A percentile compares a stretch with the other conserved stretches of the same genome.
phyloP scores from a whole-genome alignment of 2,113 vertebrate genomes.

The Dascyllus trimaculatus region DNA sequence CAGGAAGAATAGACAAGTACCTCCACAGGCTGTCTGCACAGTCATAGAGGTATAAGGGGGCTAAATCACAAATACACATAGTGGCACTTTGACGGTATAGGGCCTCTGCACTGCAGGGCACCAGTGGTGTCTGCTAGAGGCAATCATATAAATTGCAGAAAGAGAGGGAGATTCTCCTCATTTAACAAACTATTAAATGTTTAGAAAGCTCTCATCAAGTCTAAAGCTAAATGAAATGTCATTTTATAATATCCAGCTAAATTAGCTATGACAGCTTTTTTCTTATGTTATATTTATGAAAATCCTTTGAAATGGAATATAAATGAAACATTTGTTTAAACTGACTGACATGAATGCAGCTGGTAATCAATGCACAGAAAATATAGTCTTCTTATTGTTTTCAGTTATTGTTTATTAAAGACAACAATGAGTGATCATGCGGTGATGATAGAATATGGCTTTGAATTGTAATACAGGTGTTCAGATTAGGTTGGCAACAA shows the following conservation, averaged over 20 bases:
- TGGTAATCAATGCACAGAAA: not conserved
- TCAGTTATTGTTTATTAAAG: no score
- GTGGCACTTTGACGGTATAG: not conserved
- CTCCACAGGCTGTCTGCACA: not conserved
- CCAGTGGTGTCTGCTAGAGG: not conserved
- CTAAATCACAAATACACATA: not conserved
- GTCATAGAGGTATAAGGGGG: not conserved
- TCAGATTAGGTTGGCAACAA: not conserved
- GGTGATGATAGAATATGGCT: not conserved
- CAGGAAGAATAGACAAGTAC: not conserved
- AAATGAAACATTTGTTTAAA: not conserved
- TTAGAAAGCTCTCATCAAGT: not conserved
- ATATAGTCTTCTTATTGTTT: not conserved
- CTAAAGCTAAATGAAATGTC: not conserved
- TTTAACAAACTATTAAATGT: not conserved
- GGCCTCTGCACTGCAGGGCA: not conserved
- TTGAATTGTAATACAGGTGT: slow-evolving; percentile 28
- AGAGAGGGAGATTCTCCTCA: not conserved
- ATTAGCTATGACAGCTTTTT: no score
- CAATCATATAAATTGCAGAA: not conserved
- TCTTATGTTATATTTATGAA: no score
- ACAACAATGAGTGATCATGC: no score
- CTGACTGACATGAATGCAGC: not conserved
- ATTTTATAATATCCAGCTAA: not conserved
- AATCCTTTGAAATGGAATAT: no score